Base-by-base conservation (phyloP, 2,888 invertebrate species). In the Tridacna gigas region DNA sequence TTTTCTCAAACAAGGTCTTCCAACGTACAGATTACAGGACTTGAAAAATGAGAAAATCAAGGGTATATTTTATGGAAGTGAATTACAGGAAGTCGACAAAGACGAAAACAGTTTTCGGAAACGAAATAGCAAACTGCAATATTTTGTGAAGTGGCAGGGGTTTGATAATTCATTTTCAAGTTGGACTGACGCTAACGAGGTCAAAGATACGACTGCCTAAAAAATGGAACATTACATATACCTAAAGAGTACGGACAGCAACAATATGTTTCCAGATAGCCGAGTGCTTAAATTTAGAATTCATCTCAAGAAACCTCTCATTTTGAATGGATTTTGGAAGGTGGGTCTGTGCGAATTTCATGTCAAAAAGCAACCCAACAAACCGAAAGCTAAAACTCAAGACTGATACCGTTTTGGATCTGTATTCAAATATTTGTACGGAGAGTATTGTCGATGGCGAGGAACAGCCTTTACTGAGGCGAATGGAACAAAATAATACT, bases 361-460 rank as follows among this genome's bases (percentile, higher is more conserved):
- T 20, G 85, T 79, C n/a, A 69, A 37, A 69, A 65, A 65, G 13
- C 18, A 69, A 69, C 20, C 69, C 13, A 25, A 20, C 26, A 69
- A 69, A 28, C 12, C 69, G 13, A 47, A 37, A 37, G 13, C 47
- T 47, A 69, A 56, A 37, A 25, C 78, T n/a, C 48, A 63, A 20
- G n/a, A 48, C 77, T 15, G 26, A 37, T 15, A 61, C 66, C 0
- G 65, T 48, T 13, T 22, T 85, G 18, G 79, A 85, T 61, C 66
- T 85, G n/a, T 82, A 77, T 63, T 47, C 79, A 12, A 79, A 82
- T 63, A 26, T 84, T 48, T 82, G 84, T 45, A 74, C 73, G 69
- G 82, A 82, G 74, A 85, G 82, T 56, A 82, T 85, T 48, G 85
- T 85, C 2, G 20, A 78, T 60, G 83, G 86, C 7, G 79, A 37